Percentiles rank a stretch among this genome's conserved stretches.
Conservation (phyloP, 2,113 vertebrate species). For the Ageneiosus marmoratus region DNA sequence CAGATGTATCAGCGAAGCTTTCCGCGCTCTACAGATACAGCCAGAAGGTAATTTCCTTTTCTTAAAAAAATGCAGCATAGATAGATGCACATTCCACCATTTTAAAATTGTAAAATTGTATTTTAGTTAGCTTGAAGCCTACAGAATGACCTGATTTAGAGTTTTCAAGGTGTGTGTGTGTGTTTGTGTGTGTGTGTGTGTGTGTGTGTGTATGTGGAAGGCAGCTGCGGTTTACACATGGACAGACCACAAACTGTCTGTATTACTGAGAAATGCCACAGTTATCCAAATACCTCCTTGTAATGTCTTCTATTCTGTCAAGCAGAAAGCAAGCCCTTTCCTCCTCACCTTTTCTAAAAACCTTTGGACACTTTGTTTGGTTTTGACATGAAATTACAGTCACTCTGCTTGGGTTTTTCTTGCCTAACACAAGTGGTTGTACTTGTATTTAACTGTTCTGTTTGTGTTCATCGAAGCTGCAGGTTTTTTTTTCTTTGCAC, state of each 20-base stretch:
- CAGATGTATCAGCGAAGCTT: neutral
- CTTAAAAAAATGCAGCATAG: neutral
- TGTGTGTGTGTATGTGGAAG: neutral
- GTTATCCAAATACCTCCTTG: conserved; percentile 28
- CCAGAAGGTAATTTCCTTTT: neutral
- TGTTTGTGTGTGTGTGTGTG: neutral
- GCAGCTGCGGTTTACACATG: conserved; percentile 17
- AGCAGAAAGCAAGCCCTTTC: neutral
- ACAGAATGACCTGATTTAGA: neutral
- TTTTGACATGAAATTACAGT: neutral
- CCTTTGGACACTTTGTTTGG: conserved; percentile 5
- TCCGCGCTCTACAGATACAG: neutral
- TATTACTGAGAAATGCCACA: conserved; percentile 40
- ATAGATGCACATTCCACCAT: no score
- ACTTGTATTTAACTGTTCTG: conserved; percentile 1
- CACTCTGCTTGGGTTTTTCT: conserved; percentile 13
- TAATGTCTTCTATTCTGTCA: conserved; percentile 4
- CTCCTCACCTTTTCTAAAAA: conserved; percentile 20
- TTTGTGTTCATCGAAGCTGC: conserved; percentile 1
- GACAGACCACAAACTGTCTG: conserved; percentile 38
- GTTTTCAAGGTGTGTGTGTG: neutral
- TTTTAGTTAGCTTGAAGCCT: neutral
- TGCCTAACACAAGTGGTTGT: neutral
- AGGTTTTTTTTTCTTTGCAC: conserved; percentile 17
- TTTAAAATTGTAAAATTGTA: neutral